Evolutionary conservation across 2,888 invertebrate genomes (phyloP).

Genomic region (Rhamphomyia laevipes): DNA sequence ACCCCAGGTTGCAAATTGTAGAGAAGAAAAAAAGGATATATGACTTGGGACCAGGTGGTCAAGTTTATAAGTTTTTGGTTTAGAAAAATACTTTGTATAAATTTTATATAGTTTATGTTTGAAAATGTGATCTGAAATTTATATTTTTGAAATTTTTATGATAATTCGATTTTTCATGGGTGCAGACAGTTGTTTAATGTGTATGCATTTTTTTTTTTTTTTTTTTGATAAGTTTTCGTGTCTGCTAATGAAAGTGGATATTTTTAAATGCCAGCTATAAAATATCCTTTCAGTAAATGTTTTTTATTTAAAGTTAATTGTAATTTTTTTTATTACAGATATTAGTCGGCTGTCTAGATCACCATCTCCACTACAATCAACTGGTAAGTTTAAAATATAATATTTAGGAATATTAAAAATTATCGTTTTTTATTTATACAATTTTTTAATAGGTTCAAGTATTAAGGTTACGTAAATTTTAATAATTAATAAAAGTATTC

Average conservation of each 20-base stretch:
- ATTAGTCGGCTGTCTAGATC: conserved; percentile 59
- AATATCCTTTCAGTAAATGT: not conserved
- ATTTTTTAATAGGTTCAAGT: too few species aligned
- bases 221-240: conserved; percentile 2
- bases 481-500: too few species aligned
- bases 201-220: too few species aligned
- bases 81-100: too few species aligned
- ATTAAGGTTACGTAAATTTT: too few species aligned
- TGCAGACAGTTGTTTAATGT: conserved; percentile 3
- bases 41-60: conserved; percentile 17
- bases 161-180: not conserved
- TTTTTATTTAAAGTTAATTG: not conserved
- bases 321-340: conserved; percentile 24
- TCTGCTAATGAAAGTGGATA: conserved; percentile 4
- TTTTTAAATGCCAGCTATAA: conserved; percentile 2
- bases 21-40: too few species aligned
- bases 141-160: conserved; percentile 10
- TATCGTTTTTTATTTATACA: too few species aligned
- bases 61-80: conserved; percentile 7
- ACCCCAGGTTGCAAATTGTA: too few species aligned
- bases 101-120: conserved; percentile 3
- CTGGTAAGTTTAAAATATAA: conserved; percentile 57
- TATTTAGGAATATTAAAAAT: too few species aligned
- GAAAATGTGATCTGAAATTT: conserved; percentile 12
- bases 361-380: conserved; percentile 64